Evolutionary conservation across 2,797 vertebrate genomes (phyloP), one percentile per base, ranked within the genome.

Genomic region (Catharus ustulatus): DNA sequence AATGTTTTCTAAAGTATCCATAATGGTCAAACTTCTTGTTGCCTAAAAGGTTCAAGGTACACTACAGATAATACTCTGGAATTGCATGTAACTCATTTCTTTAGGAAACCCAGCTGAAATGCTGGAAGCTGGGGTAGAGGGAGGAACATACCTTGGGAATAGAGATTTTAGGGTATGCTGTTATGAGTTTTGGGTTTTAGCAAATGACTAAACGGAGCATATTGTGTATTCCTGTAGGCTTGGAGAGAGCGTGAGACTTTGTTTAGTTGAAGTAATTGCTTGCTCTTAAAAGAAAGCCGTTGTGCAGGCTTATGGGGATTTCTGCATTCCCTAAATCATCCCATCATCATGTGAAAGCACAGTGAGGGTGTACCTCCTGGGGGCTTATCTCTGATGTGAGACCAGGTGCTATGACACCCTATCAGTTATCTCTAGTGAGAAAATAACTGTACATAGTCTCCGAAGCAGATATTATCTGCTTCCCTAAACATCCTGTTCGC

Each of bases 391-490:
- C 69, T 92, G 54, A 82, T 82, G 68, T 48, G 61, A 94, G 66
- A 73, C 80, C 89, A 95, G 94, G 84, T 92, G 79, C 73, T 94
- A 9, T 69, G 89, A 59, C 2, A 42, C 63, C 30, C 21, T 49
- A 46, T 88, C 29, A 21, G 83, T 90, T 84, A 88, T 86, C 93
- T 96, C 55, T 30, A 69, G 83, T 88, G 85, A 90, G 94, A 94
- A 87, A 94, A 84, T 94, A 94, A 94, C 83, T 90, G 74, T 66
- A 69, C 7, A 1, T 49, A 55, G 42, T 57, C 67, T 92, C 63
- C 58, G 61, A 84, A 93, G 71, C 27, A 90, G 93, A 91, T 95
- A 78, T 6, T 74, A 95, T 96, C 94, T 93, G 21, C 36, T 91
- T 93, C 74, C 7, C 30, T 91, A 94, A 95, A 90, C 64, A 94